Base-by-base conservation (phyloP, 2,888 invertebrate species). In the Tipula confusa region DNA sequence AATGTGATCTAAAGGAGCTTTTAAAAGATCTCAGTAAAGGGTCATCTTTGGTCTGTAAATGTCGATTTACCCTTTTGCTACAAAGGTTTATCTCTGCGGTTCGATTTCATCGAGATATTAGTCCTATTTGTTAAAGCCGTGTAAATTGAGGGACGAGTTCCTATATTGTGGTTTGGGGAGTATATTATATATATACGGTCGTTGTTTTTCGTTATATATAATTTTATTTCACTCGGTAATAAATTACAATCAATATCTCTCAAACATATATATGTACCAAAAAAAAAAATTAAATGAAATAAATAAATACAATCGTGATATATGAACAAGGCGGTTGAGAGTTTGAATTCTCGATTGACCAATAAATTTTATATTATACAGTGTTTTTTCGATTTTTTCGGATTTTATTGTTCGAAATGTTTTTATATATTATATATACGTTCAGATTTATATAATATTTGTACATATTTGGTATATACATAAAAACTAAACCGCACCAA, bases 271-370 rank as follows among this genome's bases (percentile, higher is more conserved):
- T 15, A 43, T 43, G 43, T 64, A 24, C 64, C 18, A 64, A 24
- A 64, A 64, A n/a, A n/a, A n/a, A n/a, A n/a, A n/a, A n/a, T n/a
- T n/a, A n/a, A n/a, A n/a, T n/a, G n/a, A n/a, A n/a, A 64, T 64
- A 64, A 64, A 64, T 64, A 64, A 64, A 64, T 64, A 64, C 24
- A 64, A 64, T 64, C 64, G 64, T 64, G 64, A 64, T 64, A 64
- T 64, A 64, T 64, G 64, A 64, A 64, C 64, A 64, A 64, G 64
- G 64, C 64, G 80, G 80, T 80, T 29, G 29, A 29, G 80, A 80
- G 80, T 80, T 80, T 31, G 31, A 80, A 80, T 80, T 31, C 80
- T 31, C 80, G 80, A 31, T 29, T 80, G 80, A 80, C 80, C 80
- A 80, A 80, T 80, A 80, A 80, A 80, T 31, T 80, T 29, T 15